Base-by-base conservation (phyloP, 2,113 vertebrate genomes). In the Zosterops hypoxanthus region DNA sequence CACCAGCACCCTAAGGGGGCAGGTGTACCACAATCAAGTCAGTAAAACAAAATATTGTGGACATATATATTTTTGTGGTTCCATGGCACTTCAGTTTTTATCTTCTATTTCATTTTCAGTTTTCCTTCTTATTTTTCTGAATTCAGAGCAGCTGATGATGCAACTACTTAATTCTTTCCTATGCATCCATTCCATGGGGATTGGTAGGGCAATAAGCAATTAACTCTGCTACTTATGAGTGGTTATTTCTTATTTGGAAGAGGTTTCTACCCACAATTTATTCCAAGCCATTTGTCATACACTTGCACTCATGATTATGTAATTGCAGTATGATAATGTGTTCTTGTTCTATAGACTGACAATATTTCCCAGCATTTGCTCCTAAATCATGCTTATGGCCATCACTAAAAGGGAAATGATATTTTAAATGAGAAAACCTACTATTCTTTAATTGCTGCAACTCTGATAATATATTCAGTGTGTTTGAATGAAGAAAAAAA, bases 191-290 rank as follows among this genome's bases (percentile, higher is more conserved):
- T 90, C 88, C 55, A 39, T 28, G 39, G 70, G 59, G 81, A 95
- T 11, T 87, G 23, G 11, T 65, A 68, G 63, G 59, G 39, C 53
- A 82, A 82, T 82, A 85, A 82, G 59, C 82, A 96, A 92, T 94
- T 87, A 94, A 57, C 61, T 63, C 56, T 5, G 22, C 55, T 82
- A 20, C n/a, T 82, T 81, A 63, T 34, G 46, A 91, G 84, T 80
- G 84, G 75, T 82, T 95, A 69, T 91, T 94, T 92, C 56, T 95
- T 82, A 70, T 88, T 85, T 95, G 84, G 75, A 95, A 94, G 55
- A 59, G 23, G n/a, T 91, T 92, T 89, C 50, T 92, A 44, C 29
- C 42, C 33, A 77, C 29, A 85, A 80, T 80, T 95, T 94, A 77
- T 95, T 94, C 91, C 70, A 94, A 93, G 19, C 17, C 50, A 77